Evolutionary conservation across 2,113 vertebrate species (phyloP).

Genomic region (chimpanzee (Pan troglodytes)): NHGRI_mPanTro3-v2.1_pri NC_086015.1:110083501-110084000

Average conservation of each 20-base stretch:
- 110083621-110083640: constrained; percentile 14
- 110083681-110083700: background rate
- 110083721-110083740: constrained; percentile 68
- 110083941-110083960: constrained; percentile 3
- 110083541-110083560: constrained; percentile 55
- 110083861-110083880: background rate
- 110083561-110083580: constrained; percentile 49
- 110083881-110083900: background rate
- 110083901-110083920: background rate
- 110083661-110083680: background rate
- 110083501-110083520: constrained; percentile 69
- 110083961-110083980: constrained; percentile 14
- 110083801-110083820: constrained; percentile 24
- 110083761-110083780: constrained; percentile 20
- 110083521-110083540: constrained; percentile 22
- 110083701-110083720: constrained; percentile 38
- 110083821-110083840: constrained; percentile 15
- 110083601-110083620: constrained; percentile 44
- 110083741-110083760: constrained; percentile 50
- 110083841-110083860: background rate
- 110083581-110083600: constrained; percentile 5
- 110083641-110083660: constrained; percentile 10
- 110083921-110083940: constrained; percentile 23
- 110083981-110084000: constrained; percentile 57
- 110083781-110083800: constrained; percentile 63